These are phyloP conservation scores for Trichechus manatus DNA, from an alignment of 2,113 vertebrate genomes.

Conservation along the genomic window DNA sequence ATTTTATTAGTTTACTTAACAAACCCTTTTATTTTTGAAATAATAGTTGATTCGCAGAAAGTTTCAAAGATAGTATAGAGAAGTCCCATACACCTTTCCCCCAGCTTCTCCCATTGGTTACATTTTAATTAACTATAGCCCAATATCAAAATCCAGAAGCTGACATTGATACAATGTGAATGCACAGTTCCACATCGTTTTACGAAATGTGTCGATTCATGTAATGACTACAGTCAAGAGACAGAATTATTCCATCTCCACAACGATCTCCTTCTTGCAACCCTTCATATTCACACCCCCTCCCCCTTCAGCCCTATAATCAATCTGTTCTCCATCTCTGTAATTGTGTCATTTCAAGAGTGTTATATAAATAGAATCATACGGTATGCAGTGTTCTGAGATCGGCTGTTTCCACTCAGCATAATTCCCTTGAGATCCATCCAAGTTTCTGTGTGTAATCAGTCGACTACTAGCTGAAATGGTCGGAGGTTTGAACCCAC, in stretches of 20 bases:
- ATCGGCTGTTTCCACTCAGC: background rate
- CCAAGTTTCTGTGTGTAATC: background rate
- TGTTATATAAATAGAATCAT: background rate
- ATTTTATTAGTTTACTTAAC: background rate
- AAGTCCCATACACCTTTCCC: background rate
- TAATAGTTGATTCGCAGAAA: background rate
- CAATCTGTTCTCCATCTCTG: background rate
- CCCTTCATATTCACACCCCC: background rate
- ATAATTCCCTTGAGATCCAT: background rate
- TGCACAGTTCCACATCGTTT: background rate
- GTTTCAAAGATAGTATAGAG: background rate
- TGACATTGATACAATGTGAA: background rate
- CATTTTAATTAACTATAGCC: too few species aligned
- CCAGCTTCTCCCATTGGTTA: background rate
- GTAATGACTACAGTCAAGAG: background rate
- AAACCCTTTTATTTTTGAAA: slow-evolving; percentile 25
- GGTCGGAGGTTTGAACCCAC: background rate
- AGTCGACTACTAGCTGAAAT: background rate
- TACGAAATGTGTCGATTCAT: background rate
- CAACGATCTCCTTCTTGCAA: background rate
- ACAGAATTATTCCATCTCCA: background rate
- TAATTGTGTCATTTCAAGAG: slow-evolving; percentile 1
- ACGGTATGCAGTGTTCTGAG: background rate
- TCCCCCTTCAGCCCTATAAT: background rate
- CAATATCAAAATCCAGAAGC: background rate